Evolutionary conservation across 1,140 invertebrate genomes (phyloP).

Genomic region (Conus betulinus): DNA sequence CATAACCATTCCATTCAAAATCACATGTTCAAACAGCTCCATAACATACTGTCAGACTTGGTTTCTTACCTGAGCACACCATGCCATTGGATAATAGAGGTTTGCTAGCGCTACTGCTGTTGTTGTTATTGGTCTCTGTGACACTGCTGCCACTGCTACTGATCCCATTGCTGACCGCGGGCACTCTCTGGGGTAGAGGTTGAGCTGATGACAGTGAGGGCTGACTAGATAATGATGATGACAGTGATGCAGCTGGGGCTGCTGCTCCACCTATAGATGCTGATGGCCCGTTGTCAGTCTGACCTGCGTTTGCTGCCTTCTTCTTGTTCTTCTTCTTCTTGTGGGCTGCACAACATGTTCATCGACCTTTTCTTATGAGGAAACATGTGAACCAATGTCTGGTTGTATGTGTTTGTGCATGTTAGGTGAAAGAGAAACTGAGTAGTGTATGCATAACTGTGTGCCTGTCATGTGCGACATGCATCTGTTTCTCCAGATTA

Average conservation of each 20-base stretch:
- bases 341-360: constrained; percentile 47
- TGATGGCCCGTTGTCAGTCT: constrained; percentile 16
- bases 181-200: not conserved
- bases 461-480: too few species aligned
- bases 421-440: too few species aligned
- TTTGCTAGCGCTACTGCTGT: constrained; percentile 34
- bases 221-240: not conserved
- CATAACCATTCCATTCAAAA: not conserved
- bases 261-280: constrained; percentile 29
- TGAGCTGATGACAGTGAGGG: not conserved
- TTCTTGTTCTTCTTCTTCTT: constrained; percentile 71
- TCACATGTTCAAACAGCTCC: not conserved
- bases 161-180: not conserved
- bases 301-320: constrained; percentile 36
- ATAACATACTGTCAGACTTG: not conserved
- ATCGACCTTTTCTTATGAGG: not conserved
- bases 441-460: too few species aligned
- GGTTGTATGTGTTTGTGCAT: too few species aligned
- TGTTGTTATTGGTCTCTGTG: not conserved
- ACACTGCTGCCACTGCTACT: not conserved
- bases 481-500: too few species aligned
- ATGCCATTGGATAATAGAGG: not conserved
- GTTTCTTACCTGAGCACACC: not conserved
- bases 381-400: too few species aligned
- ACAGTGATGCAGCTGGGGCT: constrained; percentile 28